phyloP scores from a whole-genome alignment of 2,888 invertebrate genomes.

The Gastracanthus pulcherrimus region DNA sequence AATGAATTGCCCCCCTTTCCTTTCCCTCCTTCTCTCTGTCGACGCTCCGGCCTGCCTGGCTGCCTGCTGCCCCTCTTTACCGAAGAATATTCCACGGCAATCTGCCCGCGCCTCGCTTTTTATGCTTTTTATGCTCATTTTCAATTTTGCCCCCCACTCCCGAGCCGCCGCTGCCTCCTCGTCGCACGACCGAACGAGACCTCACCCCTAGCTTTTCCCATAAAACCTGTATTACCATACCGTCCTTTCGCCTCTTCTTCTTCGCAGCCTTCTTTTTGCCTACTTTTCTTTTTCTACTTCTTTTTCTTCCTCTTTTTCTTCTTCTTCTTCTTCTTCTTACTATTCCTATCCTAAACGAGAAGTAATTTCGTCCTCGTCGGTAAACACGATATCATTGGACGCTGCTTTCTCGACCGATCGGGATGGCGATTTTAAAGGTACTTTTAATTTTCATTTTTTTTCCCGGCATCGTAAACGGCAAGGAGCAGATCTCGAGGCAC shows the following conservation, averaged over 20 bases:
- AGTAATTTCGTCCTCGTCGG: constrained; percentile 13
- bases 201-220: constrained; percentile 68
- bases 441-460: neutral
- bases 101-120: constrained; percentile 75
- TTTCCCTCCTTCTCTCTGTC: constrained; percentile 15
- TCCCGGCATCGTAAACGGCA: neutral
- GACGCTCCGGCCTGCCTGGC: constrained; percentile 31
- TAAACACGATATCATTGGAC: neutral
- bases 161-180: constrained; percentile 56
- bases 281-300: constrained; percentile 45
- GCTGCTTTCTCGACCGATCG: neutral
- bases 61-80: constrained; percentile 60
- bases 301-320: constrained; percentile 18
- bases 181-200: constrained; percentile 54
- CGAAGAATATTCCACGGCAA: constrained; percentile 76
- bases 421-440: neutral
- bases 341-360: neutral
- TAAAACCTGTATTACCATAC: constrained; percentile 74
- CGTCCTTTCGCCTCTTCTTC: constrained; percentile 60
- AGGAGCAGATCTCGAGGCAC: neutral
- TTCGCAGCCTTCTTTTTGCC: constrained; percentile 45
- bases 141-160: constrained; percentile 71
- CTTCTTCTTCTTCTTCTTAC: neutral
- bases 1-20: constrained; percentile 74
- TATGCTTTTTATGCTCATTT: constrained; percentile 76